Conservation (phyloP, 1,140 invertebrate genomes). For the Plectrocnemia conspersa region DNA sequence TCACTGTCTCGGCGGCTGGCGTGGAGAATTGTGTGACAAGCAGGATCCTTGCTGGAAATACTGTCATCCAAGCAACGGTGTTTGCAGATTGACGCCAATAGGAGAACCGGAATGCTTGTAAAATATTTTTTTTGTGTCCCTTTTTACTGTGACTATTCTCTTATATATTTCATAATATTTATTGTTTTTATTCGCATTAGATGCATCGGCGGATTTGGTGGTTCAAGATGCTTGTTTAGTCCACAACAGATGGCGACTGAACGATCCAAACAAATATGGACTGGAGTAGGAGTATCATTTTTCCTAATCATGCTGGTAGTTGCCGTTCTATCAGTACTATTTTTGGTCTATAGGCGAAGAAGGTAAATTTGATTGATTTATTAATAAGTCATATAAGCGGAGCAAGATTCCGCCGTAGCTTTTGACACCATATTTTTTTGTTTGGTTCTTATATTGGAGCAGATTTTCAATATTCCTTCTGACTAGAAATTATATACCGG, state of each 20-base stretch:
- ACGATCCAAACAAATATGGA: conserved; percentile 26
- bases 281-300: conserved; percentile 33
- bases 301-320: conserved; percentile 32
- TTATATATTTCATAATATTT: background rate
- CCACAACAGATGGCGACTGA: conserved; percentile 16
- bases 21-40: conserved; percentile 53
- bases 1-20: conserved; percentile 56
- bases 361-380: conserved; percentile 36
- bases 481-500: too few relatives aligned
- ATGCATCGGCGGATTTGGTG: conserved; percentile 22
- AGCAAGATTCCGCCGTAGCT: too few relatives aligned
- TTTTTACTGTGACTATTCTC: too few relatives aligned
- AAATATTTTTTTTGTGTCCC: too few relatives aligned
- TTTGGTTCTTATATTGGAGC: too few relatives aligned
- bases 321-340: conserved; percentile 33
- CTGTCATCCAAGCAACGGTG: conserved; percentile 44
- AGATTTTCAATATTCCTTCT: too few relatives aligned
- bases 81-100: conserved; percentile 12
- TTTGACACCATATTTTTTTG: too few relatives aligned
- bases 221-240: conserved; percentile 16
- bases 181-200: conserved; percentile 11
- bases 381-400: background rate
- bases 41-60: conserved; percentile 51
- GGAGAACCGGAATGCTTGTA: conserved; percentile 24
- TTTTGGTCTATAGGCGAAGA: conserved; percentile 38